A percentile compares a stretch with the other conserved stretches of the same genome.
Conservation (phyloP, 2,797 vertebrate species). For the Rhinella marina region DNA sequence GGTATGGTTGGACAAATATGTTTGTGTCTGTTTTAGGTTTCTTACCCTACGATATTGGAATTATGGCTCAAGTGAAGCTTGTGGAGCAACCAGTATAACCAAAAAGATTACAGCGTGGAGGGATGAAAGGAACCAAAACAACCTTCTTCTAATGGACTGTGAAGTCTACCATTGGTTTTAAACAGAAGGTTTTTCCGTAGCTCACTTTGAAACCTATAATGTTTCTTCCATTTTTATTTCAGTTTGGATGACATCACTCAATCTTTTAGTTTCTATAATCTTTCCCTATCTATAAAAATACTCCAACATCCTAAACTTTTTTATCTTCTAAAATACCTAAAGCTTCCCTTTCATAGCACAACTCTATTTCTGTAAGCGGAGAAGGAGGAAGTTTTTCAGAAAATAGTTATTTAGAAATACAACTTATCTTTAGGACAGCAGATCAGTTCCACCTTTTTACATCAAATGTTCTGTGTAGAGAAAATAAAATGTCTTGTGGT, state of each 20-base stretch:
- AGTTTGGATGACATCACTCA: background rate
- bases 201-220: too few relatives aligned
- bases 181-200: too few relatives aligned
- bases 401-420: slow-evolving; percentile 16
- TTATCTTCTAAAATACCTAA: background rate
- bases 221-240: background rate
- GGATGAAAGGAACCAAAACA: too few relatives aligned
- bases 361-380: background rate
- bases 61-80: too few relatives aligned
- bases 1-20: too few relatives aligned
- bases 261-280: background rate
- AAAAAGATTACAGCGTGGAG: too few relatives aligned
- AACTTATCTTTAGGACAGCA: slow-evolving; percentile 30
- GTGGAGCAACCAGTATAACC: too few relatives aligned
- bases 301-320: background rate
- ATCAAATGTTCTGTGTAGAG: slow-evolving; percentile 35
- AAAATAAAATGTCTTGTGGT: slow-evolving; percentile 44
- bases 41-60: too few relatives aligned
- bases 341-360: background rate
- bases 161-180: too few relatives aligned
- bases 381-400: background rate
- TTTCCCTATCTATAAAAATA: background rate
- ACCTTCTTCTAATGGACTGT: too few relatives aligned
- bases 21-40: too few relatives aligned
- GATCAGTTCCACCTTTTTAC: slow-evolving; percentile 31